Conservation (phyloP, 2,113 vertebrate species). For the Pipa parva region DNA sequence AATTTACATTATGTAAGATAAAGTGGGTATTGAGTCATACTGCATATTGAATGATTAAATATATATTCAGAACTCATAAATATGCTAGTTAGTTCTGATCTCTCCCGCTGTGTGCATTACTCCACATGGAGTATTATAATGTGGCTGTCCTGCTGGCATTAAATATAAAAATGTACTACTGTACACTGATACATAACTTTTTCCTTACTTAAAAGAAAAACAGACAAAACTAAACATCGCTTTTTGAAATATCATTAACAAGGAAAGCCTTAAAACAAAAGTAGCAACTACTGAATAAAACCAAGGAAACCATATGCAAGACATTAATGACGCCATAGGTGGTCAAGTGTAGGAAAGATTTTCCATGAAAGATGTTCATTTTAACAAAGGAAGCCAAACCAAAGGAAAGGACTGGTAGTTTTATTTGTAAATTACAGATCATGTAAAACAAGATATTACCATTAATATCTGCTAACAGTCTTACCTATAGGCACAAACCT, state of each 20-base stretch:
- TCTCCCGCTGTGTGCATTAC: not conserved
- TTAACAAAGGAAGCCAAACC: too few species aligned
- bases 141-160: not conserved
- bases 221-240: not conserved
- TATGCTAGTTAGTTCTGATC: not conserved
- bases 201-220: not conserved
- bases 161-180: not conserved
- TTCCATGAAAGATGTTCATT: too few species aligned
- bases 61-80: not conserved
- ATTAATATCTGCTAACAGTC: too few species aligned
- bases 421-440: too few species aligned
- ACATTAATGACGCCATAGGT: too few species aligned
- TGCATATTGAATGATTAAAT: not conserved
- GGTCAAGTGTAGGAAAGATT: too few species aligned
- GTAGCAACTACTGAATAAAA: too few species aligned
- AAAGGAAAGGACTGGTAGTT: too few species aligned
- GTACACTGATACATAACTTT: not conserved
- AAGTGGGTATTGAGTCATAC: not conserved
- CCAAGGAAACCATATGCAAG: too few species aligned
- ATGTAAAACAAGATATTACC: too few species aligned
- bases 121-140: slow-evolving; percentile 4
- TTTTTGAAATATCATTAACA: not conserved
- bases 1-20: not conserved
- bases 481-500: too few species aligned
- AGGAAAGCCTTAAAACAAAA: too few species aligned